A percentile compares a stretch with the other conserved stretches of the same genome.
Evolutionary conservation across 2,888 invertebrate genomes (phyloP).

Genomic region (Apamea sordens): DNA sequence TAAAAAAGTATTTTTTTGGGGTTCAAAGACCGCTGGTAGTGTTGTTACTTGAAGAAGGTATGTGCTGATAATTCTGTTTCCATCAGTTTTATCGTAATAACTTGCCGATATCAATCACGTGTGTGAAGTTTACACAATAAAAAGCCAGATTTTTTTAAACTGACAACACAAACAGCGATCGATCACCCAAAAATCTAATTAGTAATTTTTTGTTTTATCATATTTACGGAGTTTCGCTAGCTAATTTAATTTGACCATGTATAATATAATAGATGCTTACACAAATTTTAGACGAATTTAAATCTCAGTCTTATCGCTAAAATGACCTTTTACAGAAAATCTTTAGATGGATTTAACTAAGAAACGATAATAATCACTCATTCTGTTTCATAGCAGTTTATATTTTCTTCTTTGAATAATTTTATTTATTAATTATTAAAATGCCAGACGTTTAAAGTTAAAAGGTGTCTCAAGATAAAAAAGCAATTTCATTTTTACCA

Average conservation of each 20-base stretch:
- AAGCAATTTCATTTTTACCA: slow-evolving; percentile 9
- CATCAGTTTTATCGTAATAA: not conserved
- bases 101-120: not conserved
- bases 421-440: slow-evolving; percentile 16
- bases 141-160: not conserved
- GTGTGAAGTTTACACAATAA: not conserved
- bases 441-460: not conserved
- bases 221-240: too few relatives aligned
- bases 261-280: too few relatives aligned
- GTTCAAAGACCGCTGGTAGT: not conserved
- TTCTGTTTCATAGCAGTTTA: not conserved
- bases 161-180: not conserved
- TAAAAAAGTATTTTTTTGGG: too few relatives aligned
- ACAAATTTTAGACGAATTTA: not conserved
- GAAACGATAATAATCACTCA: not conserved
- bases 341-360: not conserved
- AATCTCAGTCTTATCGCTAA: not conserved
- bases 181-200: not conserved
- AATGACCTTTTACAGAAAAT: not conserved
- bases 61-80: not conserved
- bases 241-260: too few relatives aligned
- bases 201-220: not conserved
- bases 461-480: slow-evolving; percentile 36
- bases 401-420: not conserved
- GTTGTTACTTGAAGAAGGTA: not conserved